A percentile compares a stretch with the other conserved stretches of the same genome.
phyloP scores from a whole-genome alignment of 1,140 invertebrate species.

The Parapsyche elsis region DNA sequence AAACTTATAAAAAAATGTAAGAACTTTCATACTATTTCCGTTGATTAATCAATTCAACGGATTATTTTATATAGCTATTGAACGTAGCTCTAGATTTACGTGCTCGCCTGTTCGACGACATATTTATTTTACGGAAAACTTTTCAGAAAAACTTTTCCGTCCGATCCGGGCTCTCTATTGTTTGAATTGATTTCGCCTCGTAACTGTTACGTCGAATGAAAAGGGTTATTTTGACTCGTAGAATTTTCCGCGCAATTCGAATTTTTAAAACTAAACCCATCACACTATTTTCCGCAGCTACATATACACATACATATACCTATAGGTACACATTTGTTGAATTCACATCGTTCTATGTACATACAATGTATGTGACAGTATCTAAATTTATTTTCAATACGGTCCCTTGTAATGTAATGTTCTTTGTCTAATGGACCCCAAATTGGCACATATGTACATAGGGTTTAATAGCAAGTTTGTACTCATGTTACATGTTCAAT shows the following conservation, averaged over 20 bases:
- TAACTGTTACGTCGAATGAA: not conserved
- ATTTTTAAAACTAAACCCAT: not conserved
- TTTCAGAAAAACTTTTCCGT: constrained; percentile 6
- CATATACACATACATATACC: too few relatives aligned
- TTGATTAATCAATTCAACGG: too few relatives aligned
- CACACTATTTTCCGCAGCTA: not conserved
- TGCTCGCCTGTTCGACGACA: not conserved
- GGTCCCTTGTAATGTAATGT: not conserved
- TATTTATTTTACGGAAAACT: constrained; percentile 13
- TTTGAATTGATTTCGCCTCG: constrained; percentile 3
- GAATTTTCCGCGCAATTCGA: not conserved
- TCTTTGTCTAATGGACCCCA: constrained; percentile 21
- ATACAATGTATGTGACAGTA: too few relatives aligned
- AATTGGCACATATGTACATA: constrained; percentile 17
- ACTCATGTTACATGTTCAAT: too few relatives aligned
- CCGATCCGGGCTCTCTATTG: not conserved
- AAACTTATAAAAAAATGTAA: too few relatives aligned
- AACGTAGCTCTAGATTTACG: not conserved
- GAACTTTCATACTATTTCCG: too few relatives aligned
- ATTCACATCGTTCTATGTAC: too few relatives aligned
- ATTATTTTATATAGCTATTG: too few relatives aligned
- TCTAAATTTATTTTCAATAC: too few relatives aligned
- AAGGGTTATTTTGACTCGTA: not conserved
- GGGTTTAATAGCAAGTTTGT: constrained; percentile 16
- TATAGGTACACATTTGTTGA: too few relatives aligned